Base-by-base conservation (phyloP, 1,140 invertebrate genomes). In the Cheumatopsyche charites region DNA sequence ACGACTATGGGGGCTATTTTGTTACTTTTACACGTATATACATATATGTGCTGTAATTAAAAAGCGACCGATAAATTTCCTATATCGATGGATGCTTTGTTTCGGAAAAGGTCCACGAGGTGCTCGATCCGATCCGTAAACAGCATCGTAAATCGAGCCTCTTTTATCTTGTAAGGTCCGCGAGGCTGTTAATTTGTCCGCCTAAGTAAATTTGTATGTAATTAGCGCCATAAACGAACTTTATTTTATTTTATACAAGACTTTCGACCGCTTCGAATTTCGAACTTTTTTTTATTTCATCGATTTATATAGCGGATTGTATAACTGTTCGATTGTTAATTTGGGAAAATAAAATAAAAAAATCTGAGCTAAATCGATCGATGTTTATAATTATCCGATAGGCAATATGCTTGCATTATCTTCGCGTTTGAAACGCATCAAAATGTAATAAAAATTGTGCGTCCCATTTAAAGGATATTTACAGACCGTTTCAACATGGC, bases 171-270 rank as follows among this genome's bases (percentile, higher is more conserved):
- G 73, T 74, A 52, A 58, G 66, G 62, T 23, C 62, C 26, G 63
- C 55, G 23, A 58, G 68, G 68, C 41, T 71, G 71, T 73, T 73
- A 75, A 71, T 75, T 75, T 75, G 67, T 72, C 71, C 63, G 71
- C 25, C 72, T 75, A 75, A 75, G 74, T 75, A 75, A 75, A 71
- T 75, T 75, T 75, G 74, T 75, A 75, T 75, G 74, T 75, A 75
- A 75, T 75, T 75, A 75, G 71, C 49, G 41, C 49, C 42, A 72
- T 70, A 70, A 72, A 70, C 61, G 41, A 58, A 58, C 9, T 13
- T 13, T n/a, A 3, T 36, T 36, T 36, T 36, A 36, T 36, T 36
- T 36, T 36, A 36, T 36, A n/a, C n/a, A n/a, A n/a, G n/a, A n/a
- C n/a, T n/a, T n/a, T n/a, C n/a, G n/a, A n/a, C n/a, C n/a, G n/a